Evolutionary conservation across 2,888 invertebrate species (phyloP).

Genomic region (Lithophane ornitopus): DNA sequence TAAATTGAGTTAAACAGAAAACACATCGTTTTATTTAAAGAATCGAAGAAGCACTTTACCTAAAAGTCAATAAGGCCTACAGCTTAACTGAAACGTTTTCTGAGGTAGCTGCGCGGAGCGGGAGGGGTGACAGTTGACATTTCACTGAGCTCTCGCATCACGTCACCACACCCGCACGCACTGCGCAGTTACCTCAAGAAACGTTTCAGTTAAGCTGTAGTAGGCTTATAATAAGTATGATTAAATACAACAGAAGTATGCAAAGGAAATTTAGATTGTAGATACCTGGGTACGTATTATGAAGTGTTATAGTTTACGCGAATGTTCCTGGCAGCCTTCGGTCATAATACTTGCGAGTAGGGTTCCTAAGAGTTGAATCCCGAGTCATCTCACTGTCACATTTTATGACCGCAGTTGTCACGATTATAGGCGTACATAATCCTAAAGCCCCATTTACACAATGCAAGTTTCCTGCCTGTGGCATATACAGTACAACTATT

Average conservation of each 20-base stretch:
- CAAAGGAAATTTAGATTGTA: background rate
- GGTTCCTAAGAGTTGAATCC: background rate
- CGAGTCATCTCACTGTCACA: background rate
- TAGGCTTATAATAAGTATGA: background rate
- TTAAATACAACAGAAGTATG: constrained; percentile 3
- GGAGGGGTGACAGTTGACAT: no score
- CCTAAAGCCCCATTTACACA: background rate
- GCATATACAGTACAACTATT: no score
- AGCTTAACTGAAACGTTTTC: no score
- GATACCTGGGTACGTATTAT: background rate
- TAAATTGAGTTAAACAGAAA: background rate
- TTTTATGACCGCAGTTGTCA: background rate
- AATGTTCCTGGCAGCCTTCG: background rate
- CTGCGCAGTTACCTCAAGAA: no score
- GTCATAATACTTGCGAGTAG: background rate
- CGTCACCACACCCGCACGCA: no score
- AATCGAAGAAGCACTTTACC: background rate
- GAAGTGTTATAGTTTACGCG: background rate
- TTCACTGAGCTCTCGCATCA: no score
- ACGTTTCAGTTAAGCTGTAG: no score
- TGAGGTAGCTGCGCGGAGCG: no score
- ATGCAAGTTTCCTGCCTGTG: no score
- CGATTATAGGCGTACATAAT: background rate
- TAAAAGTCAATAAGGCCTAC: background rate
- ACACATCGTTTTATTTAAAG: constrained; percentile 7